Base-by-base conservation (phyloP, 2,797 vertebrate genomes). In the Alosa sapidissima region DNA sequence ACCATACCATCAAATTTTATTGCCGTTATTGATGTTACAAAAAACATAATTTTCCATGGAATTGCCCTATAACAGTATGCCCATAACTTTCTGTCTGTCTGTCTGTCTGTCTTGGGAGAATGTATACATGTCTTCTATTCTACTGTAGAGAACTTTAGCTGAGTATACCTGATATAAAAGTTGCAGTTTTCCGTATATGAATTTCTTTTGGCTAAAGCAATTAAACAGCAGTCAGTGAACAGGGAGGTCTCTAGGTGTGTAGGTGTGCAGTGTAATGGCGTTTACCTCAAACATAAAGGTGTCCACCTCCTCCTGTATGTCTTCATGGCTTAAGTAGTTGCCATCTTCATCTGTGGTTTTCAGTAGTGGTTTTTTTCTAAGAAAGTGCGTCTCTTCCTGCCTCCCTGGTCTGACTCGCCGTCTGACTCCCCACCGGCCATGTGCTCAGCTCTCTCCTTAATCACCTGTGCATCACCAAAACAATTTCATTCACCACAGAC, bases 281-380 rank as follows among this genome's bases (percentile, higher is more conserved):
- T 1, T 58, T 94, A 97, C 97, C 96, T 97, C 96, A 92, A 97
- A 97, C 96, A 97, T 97, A 88, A 97, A 97, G 5, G 97, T 97
- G 89, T 97, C 96, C 8, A 97, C 96, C 92, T 97, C 96, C 55
- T 97, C 96, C 87, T 94, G 94, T 89, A 97, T 92, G 48, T 96
- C 95, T 13, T 72, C 88, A 3, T 94, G 92, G 88, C 91, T 96
- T 85, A 97, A 0, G 51, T 89, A 91, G 13, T 94, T 93, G n/a
- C 96, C 96, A 33, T 93, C 86, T 1, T 96, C 95, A 91, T 97
- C 95, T 13, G 89, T 94, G 86, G 93, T 89, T 41, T 81, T 93
- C 86, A 97, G 89, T 49, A 97, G 94, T n/a, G n/a, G n/a, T n/a
- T n/a, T n/a, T n/a, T n/a, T n/a, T 97, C 96, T 33, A 97, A 92